Conservation (phyloP, 2,888 invertebrate species). For the Agriopis marginaria region DNA sequence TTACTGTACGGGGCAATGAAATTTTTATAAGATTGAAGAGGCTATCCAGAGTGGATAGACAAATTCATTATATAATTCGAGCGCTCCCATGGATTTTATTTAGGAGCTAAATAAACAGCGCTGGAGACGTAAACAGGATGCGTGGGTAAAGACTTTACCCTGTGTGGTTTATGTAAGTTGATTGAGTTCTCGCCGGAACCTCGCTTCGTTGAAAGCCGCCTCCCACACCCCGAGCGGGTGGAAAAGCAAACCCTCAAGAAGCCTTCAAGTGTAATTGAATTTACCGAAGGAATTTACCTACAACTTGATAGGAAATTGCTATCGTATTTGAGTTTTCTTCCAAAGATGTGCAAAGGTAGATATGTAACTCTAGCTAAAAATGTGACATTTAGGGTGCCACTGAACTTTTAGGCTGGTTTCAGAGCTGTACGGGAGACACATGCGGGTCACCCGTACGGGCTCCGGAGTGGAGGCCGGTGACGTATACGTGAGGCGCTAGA, state of each 20-base stretch:
- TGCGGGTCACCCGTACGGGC: no score
- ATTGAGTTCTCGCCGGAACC: slow-evolving; percentile 46
- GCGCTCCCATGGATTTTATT: slow-evolving; percentile 41
- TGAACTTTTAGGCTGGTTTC: no score
- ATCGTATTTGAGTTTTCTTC: slow-evolving; percentile 37
- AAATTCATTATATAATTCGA: slow-evolving; percentile 35
- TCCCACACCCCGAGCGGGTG: slow-evolving; percentile 45
- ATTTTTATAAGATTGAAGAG: slow-evolving; percentile 48
- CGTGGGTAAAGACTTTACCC: slow-evolving; percentile 43
- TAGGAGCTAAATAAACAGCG: slow-evolving; percentile 44
- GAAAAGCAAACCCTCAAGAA: slow-evolving; percentile 58
- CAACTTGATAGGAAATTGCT: slow-evolving; percentile 53
- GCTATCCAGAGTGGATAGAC: slow-evolving; percentile 42
- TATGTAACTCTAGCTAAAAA: slow-evolving; percentile 5
- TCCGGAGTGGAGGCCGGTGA: no score
- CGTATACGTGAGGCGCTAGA: no score
- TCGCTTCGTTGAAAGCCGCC: slow-evolving; percentile 42
- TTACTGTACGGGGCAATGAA: slow-evolving; percentile 44
- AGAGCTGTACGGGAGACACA: no score
- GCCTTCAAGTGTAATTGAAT: slow-evolving; percentile 59
- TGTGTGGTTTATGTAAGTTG: slow-evolving; percentile 46
- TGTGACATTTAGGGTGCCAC: no score
- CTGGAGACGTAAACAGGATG: slow-evolving; percentile 46
- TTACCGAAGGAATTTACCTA: slow-evolving; percentile 58
- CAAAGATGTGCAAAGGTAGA: slow-evolving; percentile 8